Percentiles rank a stretch among this genome's conserved stretches.
Evolutionary conservation across 2,888 invertebrate species (phyloP).

Genomic region (Aphodius sticticus): DNA sequence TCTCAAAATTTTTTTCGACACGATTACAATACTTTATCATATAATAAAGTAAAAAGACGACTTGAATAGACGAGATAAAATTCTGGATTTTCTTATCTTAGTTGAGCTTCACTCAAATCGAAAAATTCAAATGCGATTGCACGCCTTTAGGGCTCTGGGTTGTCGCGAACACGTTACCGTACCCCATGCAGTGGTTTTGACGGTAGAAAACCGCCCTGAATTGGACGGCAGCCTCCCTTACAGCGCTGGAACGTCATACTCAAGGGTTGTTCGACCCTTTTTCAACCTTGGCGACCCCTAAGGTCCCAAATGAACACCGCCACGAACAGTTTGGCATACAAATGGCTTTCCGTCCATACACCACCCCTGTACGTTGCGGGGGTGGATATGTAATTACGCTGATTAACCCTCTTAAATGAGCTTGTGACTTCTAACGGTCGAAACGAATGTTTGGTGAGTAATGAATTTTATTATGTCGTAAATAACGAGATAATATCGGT

Average conservation of each 20-base stretch:
- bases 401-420: neutral
- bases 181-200: neutral
- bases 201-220: neutral
- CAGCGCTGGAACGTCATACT: neutral
- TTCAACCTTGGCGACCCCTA: neutral
- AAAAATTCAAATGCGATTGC: neutral
- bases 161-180: neutral
- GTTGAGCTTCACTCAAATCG: neutral
- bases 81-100: too few relatives aligned
- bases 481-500: too few relatives aligned
- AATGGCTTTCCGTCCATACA: neutral
- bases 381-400: neutral
- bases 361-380: neutral
- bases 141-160: neutral
- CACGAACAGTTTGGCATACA: conserved; percentile 4
- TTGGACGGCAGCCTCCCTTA: neutral
- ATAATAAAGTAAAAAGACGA: too few relatives aligned
- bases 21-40: too few relatives aligned
- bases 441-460: neutral
- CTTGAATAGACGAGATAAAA: too few relatives aligned
- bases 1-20: too few relatives aligned
- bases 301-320: neutral
- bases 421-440: neutral
- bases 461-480: neutral
- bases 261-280: neutral